These are phyloP conservation scores for Anguilla pacifica DNA, from an alignment of 2,797 vertebrate genomes.

Conservation along the genomic window DNA sequence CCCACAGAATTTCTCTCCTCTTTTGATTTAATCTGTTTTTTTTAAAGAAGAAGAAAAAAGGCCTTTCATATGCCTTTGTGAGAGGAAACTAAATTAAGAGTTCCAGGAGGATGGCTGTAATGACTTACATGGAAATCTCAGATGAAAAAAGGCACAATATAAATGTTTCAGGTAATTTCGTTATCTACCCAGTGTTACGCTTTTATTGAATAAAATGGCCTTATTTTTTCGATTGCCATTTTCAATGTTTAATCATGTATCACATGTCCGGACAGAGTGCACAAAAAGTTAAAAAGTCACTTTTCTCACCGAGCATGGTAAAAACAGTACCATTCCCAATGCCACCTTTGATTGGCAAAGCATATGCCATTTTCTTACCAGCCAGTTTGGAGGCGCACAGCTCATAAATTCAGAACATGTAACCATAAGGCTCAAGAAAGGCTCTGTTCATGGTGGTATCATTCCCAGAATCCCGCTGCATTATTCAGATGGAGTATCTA, in stretches of 20 bases:
- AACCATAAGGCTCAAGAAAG: background rate
- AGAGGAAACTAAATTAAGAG: slow-evolving; percentile 75
- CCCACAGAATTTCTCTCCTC: slow-evolving; percentile 48
- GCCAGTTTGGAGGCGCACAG: background rate
- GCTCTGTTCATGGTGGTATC: background rate
- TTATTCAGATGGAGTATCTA: background rate
- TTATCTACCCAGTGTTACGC: slow-evolving; percentile 66
- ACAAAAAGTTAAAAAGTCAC: background rate
- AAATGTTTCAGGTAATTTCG: slow-evolving; percentile 78
- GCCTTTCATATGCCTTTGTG: slow-evolving; percentile 67
- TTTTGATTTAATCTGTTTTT: slow-evolving; percentile 49
- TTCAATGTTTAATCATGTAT: slow-evolving; percentile 27
- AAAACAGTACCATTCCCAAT: background rate
- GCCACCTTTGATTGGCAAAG: background rate
- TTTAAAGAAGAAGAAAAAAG: slow-evolving; percentile 48
- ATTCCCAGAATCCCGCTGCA: background rate
- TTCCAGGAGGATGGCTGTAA: slow-evolving; percentile 68
- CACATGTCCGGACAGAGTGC: background rate
- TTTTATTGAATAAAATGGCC: slow-evolving; percentile 45
- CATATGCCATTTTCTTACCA: background rate
- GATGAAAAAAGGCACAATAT: slow-evolving; percentile 64
- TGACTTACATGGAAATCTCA: slow-evolving; percentile 64
- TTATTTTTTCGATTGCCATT: slow-evolving; percentile 43
- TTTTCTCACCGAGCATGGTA: background rate
- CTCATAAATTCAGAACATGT: background rate